Base-by-base conservation (phyloP, 2,888 invertebrate genomes). In the Belgica antarctica region DNA sequence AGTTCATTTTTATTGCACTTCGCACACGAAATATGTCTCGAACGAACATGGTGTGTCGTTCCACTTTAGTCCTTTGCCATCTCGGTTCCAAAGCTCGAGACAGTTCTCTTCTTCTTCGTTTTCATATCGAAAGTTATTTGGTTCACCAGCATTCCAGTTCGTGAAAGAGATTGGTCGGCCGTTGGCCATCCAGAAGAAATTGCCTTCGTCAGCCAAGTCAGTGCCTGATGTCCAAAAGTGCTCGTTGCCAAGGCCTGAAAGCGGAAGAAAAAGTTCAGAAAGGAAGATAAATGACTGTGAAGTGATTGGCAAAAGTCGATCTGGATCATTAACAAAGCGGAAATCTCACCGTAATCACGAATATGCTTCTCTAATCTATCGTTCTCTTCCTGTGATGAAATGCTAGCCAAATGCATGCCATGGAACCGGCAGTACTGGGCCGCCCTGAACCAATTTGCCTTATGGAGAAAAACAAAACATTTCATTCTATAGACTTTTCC, bases 151-250 rank as follows among this genome's bases (percentile, higher is more conserved):
- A 82, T 94, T 94, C 93, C 93, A 94, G 80, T 94, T 94, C 74
- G 92, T 92, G 80, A 92, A 94, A 27, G 93, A 92, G 63, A 94
- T 85, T 0, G 93, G 92, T 72, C 90, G 83, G 1, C 94, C 94
- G 71, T 90, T 93, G 10, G 93, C 89, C 92, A 94, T 91, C 94
- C 94, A 94, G 83, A 93, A 93, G 84, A 93, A 94, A 75, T 86
- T 87, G 17, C 94, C 94, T 77, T 94, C 94, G 76, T 94, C 93
- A 15, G 93, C 94, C 76, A 93, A 85, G 80, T 94, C 94, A 4
- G 93, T 94, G 74, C 94, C 94, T 5, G 92, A 92, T 71, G 92
- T 93, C 94, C 94, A 94, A 82, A 94, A 94, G 77, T 94, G 94
- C 77, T 94, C 94, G 76, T 92, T 87, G 15, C 93, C 93, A 74